These are phyloP conservation scores for Ianthella basta DNA, from an alignment of 37 sponge, comb jelly and placozoan genomes.

Conservation along the genomic window DNA sequence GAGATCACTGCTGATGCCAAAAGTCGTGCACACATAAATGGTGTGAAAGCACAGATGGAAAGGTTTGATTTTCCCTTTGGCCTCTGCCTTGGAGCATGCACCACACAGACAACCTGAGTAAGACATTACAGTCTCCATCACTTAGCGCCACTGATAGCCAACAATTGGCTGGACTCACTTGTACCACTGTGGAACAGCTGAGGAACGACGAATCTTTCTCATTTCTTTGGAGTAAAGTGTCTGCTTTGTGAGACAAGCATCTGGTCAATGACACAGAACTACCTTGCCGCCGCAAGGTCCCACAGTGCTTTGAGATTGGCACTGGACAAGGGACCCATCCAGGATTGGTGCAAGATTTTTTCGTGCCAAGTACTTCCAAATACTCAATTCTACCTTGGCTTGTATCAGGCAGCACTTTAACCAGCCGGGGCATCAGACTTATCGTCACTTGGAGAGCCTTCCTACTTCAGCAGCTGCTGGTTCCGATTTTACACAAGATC, in stretches of 20 bases:
- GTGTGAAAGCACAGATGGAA: slow-evolving; percentile 10
- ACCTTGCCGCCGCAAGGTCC: background rate
- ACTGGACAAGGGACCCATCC: slow-evolving; percentile 6
- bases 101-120: slow-evolving; percentile 10
- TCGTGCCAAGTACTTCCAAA: background rate
- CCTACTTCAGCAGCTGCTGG: slow-evolving; percentile 6
- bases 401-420: slow-evolving; percentile 6
- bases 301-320: slow-evolving; percentile 6
- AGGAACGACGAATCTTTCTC: slow-evolving; percentile 10
- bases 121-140: slow-evolving; percentile 6
- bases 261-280: background rate
- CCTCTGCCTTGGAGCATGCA: slow-evolving; percentile 7
- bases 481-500: slow-evolving; percentile 6
- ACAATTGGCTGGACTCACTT: slow-evolving; percentile 2
- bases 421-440: slow-evolving; percentile 2
- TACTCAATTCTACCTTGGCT: slow-evolving; percentile 6
- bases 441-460: slow-evolving; percentile 6
- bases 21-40: slow-evolving; percentile 4
- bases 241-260: slow-evolving; percentile 6
- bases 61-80: slow-evolving; percentile 1
- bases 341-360: slow-evolving; percentile 1
- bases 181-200: slow-evolving; percentile 2
- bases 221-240: slow-evolving; percentile 1
- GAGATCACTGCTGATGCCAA: slow-evolving; percentile 13
- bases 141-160: background rate